A percentile compares a stretch with the other conserved stretches of the same genome.
These are phyloP conservation scores for Phrynocephalus forsythii DNA, from an alignment of 2,797 vertebrate species.

Conservation along the genomic window DNA sequence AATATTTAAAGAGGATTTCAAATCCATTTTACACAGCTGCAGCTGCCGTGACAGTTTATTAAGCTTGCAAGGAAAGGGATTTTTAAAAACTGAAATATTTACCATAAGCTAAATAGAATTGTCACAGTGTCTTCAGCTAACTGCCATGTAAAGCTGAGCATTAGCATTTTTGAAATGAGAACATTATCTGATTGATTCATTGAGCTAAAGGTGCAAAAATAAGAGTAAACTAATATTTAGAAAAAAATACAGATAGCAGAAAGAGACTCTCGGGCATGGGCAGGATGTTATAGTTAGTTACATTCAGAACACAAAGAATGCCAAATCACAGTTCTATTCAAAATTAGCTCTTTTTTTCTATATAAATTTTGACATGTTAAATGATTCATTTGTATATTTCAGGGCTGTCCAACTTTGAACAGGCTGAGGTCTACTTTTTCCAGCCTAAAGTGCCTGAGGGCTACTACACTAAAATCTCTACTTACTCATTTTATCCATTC, in stretches of 20 bases:
- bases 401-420: no score
- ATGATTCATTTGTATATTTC: slow-evolving; percentile 3
- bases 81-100: slow-evolving; percentile 68
- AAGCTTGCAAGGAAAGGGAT: slow-evolving; percentile 54
- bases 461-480: no score
- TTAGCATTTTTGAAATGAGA: slow-evolving; percentile 70
- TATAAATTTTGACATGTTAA: not conserved
- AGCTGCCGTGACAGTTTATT: slow-evolving; percentile 64
- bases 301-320: not conserved
- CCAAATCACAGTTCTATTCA: not conserved
- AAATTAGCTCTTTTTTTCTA: not conserved
- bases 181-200: slow-evolving; percentile 50
- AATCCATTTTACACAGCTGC: slow-evolving; percentile 61
- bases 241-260: slow-evolving; percentile 21
- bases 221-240: slow-evolving; percentile 50
- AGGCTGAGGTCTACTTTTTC: no score
- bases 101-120: slow-evolving; percentile 71
- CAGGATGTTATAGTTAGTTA: not conserved
- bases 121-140: slow-evolving; percentile 60
- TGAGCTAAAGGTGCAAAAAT: slow-evolving; percentile 59
- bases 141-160: slow-evolving; percentile 57
- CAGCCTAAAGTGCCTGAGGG: no score
- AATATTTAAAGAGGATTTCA: slow-evolving; percentile 65
- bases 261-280: not conserved
- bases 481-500: no score